Evolutionary conservation across 2,797 vertebrate species (phyloP), one percentile per base, ranked within the genome.

Genomic region (Pachyuromys duprasi): DNA sequence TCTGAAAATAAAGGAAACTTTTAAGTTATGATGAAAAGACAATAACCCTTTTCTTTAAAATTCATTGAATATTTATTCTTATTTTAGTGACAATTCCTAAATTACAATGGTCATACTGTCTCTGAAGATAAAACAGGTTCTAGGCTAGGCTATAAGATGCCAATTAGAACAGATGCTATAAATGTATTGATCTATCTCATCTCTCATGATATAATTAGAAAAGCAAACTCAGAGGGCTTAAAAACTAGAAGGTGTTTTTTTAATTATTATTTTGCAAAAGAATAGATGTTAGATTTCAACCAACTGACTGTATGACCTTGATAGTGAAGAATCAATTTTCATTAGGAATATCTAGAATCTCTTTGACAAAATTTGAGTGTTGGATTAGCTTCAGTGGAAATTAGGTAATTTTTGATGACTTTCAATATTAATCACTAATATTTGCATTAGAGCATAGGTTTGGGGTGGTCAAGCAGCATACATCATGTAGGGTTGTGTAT

Each of bases 291-390:
- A 75, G 57, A 94, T 80, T 76, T 98, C 97, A 94, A 98, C 14
- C 97, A 97, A 57, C 72, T 96, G 92, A 75, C 87, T 90, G 33
- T 39, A 14, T 97, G 86, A 93, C 94, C 7, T 1, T 87, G 89
- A 87, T 55, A 12, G 97, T 96, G 89, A 93, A n/a, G 55, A 96
- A 97, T 98, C 75, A 60, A 79, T 97, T 98, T 98, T 97, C 98
- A 92, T 97, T 98, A 96, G 90, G 75, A 96, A 67, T 90, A 86
- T 93, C 15, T 53, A 95, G 74, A 97, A 92, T 95, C 89, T 96
- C 74, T 95, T 87, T 97, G 86, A 96, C 79, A 97, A 96, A 96
- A 97, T 94, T 96, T 97, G 90, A 86, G 62, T 98, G 94, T 97
- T 97, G 57, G 49, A 76, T 98, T 96, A 95, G 67, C 95, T 82